Evolutionary conservation across 2,797 vertebrate species (phyloP).

Genomic region (Hydrocynus forskahlii): DNA sequence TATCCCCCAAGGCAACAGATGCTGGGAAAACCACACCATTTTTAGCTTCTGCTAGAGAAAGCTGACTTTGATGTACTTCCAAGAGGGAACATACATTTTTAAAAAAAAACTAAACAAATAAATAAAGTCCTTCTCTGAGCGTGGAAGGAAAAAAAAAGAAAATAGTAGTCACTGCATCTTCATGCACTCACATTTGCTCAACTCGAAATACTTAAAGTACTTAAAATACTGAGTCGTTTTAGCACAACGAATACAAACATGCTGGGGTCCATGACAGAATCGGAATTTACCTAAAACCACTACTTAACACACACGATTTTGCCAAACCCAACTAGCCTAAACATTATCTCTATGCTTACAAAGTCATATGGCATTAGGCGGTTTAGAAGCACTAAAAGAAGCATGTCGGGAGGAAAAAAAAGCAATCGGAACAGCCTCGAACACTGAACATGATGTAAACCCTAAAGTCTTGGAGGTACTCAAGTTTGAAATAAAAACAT

Average conservation of each 20-base stretch:
- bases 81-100: background rate
- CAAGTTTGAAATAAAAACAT: constrained; percentile 2
- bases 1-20: constrained; percentile 6
- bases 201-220: constrained; percentile 55
- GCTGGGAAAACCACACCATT: constrained; percentile 3
- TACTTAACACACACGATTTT: constrained; percentile 34
- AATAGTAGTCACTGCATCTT: constrained; percentile 67
- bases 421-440: background rate
- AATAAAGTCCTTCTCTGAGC: background rate
- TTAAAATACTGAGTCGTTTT: background rate
- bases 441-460: constrained; percentile 16
- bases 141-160: constrained; percentile 7
- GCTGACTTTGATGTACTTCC: background rate
- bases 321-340: constrained; percentile 39
- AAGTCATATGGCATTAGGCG: constrained; percentile 13
- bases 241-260: constrained; percentile 63
- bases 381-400: constrained; percentile 23
- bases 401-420: background rate
- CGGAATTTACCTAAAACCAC: constrained; percentile 9
- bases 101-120: constrained; percentile 16
- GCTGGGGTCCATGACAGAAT: constrained; percentile 60
- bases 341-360: constrained; percentile 40
- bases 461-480: constrained; percentile 35
- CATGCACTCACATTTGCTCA: constrained; percentile 65
- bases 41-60: constrained; percentile 22